Evolutionary conservation across 1,140 invertebrate species (phyloP), one percentile per base, ranked within the genome.

Genomic region (Frieseomelitta varia): DNA sequence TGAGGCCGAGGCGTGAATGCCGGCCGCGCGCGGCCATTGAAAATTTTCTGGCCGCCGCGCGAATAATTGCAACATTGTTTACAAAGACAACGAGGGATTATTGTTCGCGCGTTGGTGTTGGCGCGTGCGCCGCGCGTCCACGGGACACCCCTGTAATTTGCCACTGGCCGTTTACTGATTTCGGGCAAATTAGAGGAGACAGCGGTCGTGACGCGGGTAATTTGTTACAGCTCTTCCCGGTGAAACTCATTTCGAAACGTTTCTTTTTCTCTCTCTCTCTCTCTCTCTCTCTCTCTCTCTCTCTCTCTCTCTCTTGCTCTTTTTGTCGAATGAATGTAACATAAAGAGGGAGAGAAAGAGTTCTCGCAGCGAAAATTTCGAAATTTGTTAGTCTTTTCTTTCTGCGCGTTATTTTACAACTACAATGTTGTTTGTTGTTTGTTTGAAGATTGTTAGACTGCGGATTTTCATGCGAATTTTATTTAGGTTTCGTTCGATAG

Each of bases 31-130:
- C 19, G 3, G 24, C 21, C n/a, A 77, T 71, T 71, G 65, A 47
- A 84, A 79, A 80, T 79, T 79, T 79, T 79, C 68, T 4, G 77
- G 14, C 76, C 61, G 27, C 77, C 19, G 15, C 27, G 27, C 15
- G 76, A 84, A 73, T 80, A 80, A 84, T 80, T 63, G 82, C 58
- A 19, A 84, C 68, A 51, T 65, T 84, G 68, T 80, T 79, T 65
- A 56, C 68, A 53, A 68, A 78, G 34, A 27, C 51, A 11, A n/a
- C 69, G 69, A n/a, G 17, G 75, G 19, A 51, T n/a, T 21, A 51
- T 55, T 63, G 67, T 24, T 39, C 30, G 65, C 58, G 39, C 39
- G 21, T n/a, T 6, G 17, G 58, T 61, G 58, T 61, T 61, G 21
- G n/a, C 12, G n/a, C 61, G 58, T 39, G 27, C 21, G 19, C n/a